phyloP scores from a whole-genome alignment of 2,797 vertebrate genomes.

The Tachyglossus aculeatus region DNA sequence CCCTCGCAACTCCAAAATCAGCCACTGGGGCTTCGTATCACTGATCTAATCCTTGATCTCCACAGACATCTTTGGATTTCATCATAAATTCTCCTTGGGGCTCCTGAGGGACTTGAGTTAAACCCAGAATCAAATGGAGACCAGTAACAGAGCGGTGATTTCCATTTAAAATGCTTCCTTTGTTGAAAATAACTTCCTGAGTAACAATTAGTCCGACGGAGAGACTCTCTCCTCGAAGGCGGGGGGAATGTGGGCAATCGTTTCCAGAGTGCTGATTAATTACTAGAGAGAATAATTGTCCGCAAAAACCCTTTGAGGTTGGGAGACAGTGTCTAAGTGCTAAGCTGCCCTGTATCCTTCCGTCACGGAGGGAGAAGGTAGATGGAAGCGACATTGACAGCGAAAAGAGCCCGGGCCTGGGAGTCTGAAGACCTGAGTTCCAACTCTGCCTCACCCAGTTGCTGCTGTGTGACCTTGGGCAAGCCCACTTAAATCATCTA shows the following conservation, averaged over 20 bases:
- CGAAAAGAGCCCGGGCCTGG: neutral
- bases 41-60: slow-evolving; percentile 27
- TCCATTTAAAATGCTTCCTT: slow-evolving; percentile 14
- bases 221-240: fast-evolving
- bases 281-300: no score
- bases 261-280: neutral
- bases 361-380: no score
- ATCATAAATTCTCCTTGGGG: slow-evolving; percentile 50
- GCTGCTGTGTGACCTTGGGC: no score
- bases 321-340: no score
- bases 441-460: no score
- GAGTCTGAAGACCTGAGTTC: neutral
- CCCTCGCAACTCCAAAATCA: no score
- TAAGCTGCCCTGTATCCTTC: no score
- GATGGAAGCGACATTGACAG: no score
- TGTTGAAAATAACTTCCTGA: neutral
- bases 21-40: no score
- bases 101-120: slow-evolving; percentile 31
- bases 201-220: fast-evolving
- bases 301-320: no score
- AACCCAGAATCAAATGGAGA: slow-evolving; percentile 13
- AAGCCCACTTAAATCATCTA: no score
- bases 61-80: slow-evolving; percentile 47
- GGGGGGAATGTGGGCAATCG: no score
- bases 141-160: slow-evolving; percentile 6